Evolutionary conservation across 2,888 invertebrate genomes (phyloP).

Genomic region (Napeogenes inachia): DNA sequence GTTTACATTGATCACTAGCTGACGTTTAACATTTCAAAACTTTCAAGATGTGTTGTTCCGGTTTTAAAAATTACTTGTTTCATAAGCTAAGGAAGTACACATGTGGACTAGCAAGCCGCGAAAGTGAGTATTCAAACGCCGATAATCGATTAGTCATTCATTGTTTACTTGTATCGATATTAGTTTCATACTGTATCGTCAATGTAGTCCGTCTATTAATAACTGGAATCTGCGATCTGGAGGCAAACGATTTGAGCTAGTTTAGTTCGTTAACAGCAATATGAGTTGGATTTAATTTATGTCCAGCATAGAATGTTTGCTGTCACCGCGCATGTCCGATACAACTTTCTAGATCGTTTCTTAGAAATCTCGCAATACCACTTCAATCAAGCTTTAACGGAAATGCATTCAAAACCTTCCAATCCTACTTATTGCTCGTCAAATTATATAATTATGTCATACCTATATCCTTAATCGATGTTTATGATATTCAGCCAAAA

Average conservation of each 20-base stretch:
- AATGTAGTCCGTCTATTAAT: slow-evolving; percentile 33
- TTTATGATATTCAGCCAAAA: no score
- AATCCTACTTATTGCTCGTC: no score
- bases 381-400: background rate
- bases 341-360: slow-evolving; percentile 48
- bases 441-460: no score
- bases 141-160: slow-evolving; percentile 12
- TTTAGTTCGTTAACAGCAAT: slow-evolving; percentile 31
- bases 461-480: no score
- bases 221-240: slow-evolving; percentile 30
- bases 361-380: background rate
- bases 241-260: slow-evolving; percentile 28
- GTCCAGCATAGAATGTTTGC: slow-evolving; percentile 18
- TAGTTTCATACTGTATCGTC: slow-evolving; percentile 13
- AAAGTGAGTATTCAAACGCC: slow-evolving; percentile 57
- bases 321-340: slow-evolving; percentile 33
- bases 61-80: slow-evolving; percentile 66
- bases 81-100: slow-evolving; percentile 72
- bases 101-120: slow-evolving; percentile 68
- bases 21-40: slow-evolving; percentile 41
- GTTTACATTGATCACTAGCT: slow-evolving; percentile 43
- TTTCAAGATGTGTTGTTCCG: slow-evolving; percentile 68
- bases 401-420: background rate
- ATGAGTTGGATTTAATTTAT: slow-evolving; percentile 27
- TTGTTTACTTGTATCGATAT: slow-evolving; percentile 15